Conservation (phyloP, 64 coral and sea anemone genomes). For the Pachyseris speciosa region DNA sequence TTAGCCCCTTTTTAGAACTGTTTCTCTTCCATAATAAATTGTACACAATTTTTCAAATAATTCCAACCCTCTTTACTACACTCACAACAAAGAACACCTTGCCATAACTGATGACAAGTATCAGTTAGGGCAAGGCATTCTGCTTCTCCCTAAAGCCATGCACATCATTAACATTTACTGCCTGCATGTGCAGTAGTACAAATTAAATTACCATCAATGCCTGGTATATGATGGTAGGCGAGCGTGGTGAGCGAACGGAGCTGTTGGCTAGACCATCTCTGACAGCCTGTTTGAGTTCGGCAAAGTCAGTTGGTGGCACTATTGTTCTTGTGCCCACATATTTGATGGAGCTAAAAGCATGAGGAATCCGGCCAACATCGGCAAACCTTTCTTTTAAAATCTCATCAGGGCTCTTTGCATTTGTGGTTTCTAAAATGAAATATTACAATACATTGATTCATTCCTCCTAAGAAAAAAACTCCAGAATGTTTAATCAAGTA, state of each 20-base stretch:
- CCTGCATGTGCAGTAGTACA: no score
- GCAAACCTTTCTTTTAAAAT: conserved; percentile 96
- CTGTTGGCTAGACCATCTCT: conserved; percentile 73
- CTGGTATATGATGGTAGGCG: conserved; percentile 81
- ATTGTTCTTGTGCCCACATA: conserved; percentile 93
- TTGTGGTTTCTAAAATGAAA: conserved; percentile 16
- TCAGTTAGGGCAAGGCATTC: no score
- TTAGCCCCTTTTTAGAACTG: no score
- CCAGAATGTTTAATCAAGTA: no score
- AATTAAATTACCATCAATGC: conserved; percentile 86
- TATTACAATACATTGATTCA: neutral
- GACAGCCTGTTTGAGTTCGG: conserved; percentile 64
- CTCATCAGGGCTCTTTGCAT: conserved; percentile 82
- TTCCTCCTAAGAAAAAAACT: no score
- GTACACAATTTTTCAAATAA: no score
- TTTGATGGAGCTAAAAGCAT: conserved; percentile 96
- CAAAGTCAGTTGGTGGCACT: conserved; percentile 82
- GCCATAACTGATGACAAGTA: no score
- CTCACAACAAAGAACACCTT: no score
- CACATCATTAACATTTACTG: no score
- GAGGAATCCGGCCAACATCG: conserved; percentile 78
- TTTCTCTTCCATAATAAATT: no score
- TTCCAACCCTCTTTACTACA: no score
- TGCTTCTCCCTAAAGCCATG: no score
- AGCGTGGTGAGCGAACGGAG: conserved; percentile 87